These are phyloP conservation scores for Pelagia noctiluca DNA, from an alignment of 30 jellyfish, hydroid and myxozoan species.

Conservation along the genomic window DNA sequence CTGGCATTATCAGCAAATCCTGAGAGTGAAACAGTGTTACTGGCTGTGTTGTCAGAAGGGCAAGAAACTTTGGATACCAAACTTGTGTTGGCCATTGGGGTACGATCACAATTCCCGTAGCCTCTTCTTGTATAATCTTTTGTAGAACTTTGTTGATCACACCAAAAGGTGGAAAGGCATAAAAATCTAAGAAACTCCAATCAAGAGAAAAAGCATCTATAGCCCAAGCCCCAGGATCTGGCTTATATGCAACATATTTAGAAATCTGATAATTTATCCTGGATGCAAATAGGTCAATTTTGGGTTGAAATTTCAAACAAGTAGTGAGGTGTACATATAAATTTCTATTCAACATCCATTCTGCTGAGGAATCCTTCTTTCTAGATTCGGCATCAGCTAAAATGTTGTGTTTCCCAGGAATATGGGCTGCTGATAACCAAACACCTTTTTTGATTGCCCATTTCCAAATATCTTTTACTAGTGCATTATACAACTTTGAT, in stretches of 20 bases:
- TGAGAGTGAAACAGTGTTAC: neutral
- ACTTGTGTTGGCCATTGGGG: conserved; percentile 65
- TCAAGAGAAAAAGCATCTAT: neutral
- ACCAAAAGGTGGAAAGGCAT: conserved; percentile 33
- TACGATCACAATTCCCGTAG: conserved; percentile 12
- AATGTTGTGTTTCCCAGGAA: neutral
- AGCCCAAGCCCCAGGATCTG: neutral
- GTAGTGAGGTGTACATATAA: neutral
- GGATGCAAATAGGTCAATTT: neutral
- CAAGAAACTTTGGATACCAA: conserved; percentile 20
- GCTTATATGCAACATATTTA: neutral
- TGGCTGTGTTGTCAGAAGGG: conserved; percentile 12
- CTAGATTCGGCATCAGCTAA: neutral
- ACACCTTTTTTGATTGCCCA: neutral
- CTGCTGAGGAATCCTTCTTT: neutral
- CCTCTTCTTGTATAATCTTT: conserved; percentile 20
- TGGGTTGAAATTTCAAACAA: neutral
- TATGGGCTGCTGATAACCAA: neutral
- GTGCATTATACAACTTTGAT: neutral
- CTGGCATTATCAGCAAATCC: conserved; percentile 34
- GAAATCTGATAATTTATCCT: neutral
- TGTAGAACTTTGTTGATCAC: conserved; percentile 1
- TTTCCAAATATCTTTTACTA: neutral
- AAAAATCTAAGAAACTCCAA: neutral
- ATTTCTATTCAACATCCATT: neutral